Percentiles rank a stretch among this genome's conserved stretches.
phyloP scores from a whole-genome alignment of 2,797 vertebrate species.

The Acrossocheilus wenchowensis region DNA sequence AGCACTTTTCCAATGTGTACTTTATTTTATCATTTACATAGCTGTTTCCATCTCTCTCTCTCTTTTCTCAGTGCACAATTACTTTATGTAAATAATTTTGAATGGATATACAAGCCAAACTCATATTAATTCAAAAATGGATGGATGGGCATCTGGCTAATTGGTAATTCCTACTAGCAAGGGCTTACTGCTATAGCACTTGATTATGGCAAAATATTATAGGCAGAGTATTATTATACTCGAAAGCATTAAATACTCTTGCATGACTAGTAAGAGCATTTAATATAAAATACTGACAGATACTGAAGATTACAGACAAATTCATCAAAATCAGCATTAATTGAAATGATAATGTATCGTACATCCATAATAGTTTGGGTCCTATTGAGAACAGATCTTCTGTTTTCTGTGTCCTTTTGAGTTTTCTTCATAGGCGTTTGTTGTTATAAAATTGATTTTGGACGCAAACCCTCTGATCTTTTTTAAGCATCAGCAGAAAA shows the following conservation, averaged over 20 bases:
- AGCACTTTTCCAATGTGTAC: background rate
- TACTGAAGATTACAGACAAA: background rate
- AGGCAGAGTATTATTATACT: background rate
- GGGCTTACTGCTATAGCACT: background rate
- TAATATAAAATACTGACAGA: background rate
- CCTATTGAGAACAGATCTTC: background rate
- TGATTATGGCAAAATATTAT: background rate
- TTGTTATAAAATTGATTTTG: background rate
- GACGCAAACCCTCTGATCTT: background rate
- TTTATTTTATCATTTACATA: background rate
- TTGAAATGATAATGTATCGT: background rate
- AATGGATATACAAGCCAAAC: background rate
- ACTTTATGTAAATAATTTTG: background rate
- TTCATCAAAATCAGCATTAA: background rate
- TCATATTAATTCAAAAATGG: background rate
- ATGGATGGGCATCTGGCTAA: background rate
- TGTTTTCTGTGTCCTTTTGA: constrained; percentile 2
- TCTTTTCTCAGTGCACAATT: background rate
- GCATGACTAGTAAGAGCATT: background rate
- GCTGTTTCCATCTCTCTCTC: background rate
- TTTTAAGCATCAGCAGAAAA: constrained; percentile 17
- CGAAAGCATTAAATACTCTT: background rate
- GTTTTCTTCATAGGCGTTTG: background rate
- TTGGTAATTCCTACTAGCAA: background rate
- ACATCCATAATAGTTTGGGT: background rate